Conservation (phyloP, 2,113 vertebrate species). For the Brachirus orientalis region DNA sequence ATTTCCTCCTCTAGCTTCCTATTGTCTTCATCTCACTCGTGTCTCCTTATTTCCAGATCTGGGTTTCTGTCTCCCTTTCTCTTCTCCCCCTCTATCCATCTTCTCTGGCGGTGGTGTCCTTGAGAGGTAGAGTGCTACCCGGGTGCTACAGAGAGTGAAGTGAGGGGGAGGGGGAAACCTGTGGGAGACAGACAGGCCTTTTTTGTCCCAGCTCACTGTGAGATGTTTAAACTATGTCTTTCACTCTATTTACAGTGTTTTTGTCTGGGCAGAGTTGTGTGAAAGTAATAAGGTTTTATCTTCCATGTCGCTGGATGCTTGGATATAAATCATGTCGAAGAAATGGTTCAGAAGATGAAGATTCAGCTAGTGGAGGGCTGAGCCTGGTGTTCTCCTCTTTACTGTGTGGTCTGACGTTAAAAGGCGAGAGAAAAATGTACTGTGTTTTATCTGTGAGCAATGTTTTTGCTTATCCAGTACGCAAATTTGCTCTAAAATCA, state of each 20-base stretch:
- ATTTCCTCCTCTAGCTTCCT: conserved; percentile 18
- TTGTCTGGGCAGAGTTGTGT: conserved; percentile 13
- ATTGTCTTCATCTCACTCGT: neutral
- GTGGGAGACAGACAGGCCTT: conserved; percentile 47
- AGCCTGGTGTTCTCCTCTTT: conserved; percentile 20
- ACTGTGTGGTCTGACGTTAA: conserved; percentile 19
- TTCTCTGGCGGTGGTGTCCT: conserved; percentile 70
- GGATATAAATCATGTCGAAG: conserved; percentile 41
- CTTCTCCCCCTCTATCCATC: conserved; percentile 22
- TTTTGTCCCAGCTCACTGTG: conserved; percentile 37
- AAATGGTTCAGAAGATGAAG: conserved; percentile 41
- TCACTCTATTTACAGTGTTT: conserved; percentile 27
- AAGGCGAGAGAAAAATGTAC: neutral
- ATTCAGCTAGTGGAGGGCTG: conserved; percentile 36
- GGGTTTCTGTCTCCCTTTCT: conserved; percentile 1
- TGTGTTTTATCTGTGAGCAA: conserved; percentile 7
- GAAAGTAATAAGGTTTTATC: neutral
- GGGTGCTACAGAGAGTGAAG: conserved; percentile 57
- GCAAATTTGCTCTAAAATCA: neutral
- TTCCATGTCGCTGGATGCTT: neutral
- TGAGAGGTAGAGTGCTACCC: conserved; percentile 70
- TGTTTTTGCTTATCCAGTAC: neutral
- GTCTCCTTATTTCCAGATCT: conserved; percentile 20
- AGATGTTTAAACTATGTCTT: conserved; percentile 42
- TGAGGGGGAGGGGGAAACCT: conserved; percentile 61